Percentiles rank a stretch among this genome's conserved stretches.
Evolutionary conservation across 2,888 invertebrate genomes (phyloP).

Genomic region (Onchidella celtica): DNA sequence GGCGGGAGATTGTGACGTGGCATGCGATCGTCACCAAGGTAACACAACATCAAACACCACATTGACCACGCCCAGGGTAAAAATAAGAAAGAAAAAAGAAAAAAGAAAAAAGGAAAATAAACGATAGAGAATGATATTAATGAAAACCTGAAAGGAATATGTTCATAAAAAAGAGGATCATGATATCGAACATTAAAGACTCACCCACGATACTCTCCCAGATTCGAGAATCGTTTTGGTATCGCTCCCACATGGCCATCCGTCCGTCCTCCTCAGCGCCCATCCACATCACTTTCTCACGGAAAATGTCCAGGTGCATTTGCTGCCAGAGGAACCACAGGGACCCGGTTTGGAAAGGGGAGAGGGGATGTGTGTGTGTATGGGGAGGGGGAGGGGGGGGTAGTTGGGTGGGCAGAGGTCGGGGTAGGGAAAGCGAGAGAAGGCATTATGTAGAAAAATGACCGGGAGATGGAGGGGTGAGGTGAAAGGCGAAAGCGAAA

Average conservation of each 20-base stretch:
- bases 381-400: too few species aligned
- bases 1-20: too few species aligned
- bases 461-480: too few species aligned
- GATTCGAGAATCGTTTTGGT: constrained; percentile 37
- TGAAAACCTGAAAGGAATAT: neutral
- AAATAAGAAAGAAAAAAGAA: neutral
- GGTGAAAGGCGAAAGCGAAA: too few species aligned
- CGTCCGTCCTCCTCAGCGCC: constrained; percentile 7
- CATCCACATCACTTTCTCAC: constrained; percentile 51
- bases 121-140: neutral
- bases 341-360: too few species aligned
- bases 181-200: too few species aligned
- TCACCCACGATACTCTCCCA: constrained; percentile 32
- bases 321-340: too few species aligned
- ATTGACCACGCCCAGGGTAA: neutral
- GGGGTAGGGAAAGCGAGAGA: too few species aligned
- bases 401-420: neutral
- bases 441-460: too few species aligned
- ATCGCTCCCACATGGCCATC: constrained; percentile 38
- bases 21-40: too few species aligned
- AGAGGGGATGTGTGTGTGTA: too few species aligned
- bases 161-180: neutral
- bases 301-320: constrained; percentile 42
- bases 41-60: too few species aligned
- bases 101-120: neutral